phyloP scores from a whole-genome alignment of 2,113 vertebrate species.

The Zootoca vivipara region DNA sequence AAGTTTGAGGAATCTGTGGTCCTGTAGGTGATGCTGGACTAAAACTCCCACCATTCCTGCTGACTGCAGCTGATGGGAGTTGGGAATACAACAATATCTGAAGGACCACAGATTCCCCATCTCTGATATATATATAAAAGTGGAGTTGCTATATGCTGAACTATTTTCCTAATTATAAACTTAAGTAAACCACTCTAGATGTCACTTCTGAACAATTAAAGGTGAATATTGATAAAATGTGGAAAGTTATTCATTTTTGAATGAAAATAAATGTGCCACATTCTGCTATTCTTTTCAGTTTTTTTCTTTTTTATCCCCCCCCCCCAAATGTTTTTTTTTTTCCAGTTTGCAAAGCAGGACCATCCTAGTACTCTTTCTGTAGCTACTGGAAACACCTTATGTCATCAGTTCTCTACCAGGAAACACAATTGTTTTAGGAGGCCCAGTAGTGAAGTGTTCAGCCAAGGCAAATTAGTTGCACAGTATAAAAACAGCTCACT shows the following conservation, averaged over 20 bases:
- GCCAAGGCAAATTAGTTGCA: neutral
- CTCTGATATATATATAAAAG: neutral
- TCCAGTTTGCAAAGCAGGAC: neutral
- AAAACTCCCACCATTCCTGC: too few species aligned
- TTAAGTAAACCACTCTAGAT: neutral
- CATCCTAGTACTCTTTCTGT: neutral
- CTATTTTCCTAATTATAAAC: neutral
- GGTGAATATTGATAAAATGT: neutral
- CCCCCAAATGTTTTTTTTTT: neutral
- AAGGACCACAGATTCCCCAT: too few species aligned
- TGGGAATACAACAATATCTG: too few species aligned
- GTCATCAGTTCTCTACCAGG: neutral
- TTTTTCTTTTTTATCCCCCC: too few species aligned
- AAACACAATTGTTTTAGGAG: neutral
- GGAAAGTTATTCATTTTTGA: neutral
- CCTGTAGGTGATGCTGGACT: too few species aligned
- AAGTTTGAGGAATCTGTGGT: too few species aligned
- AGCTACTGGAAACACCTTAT: neutral
- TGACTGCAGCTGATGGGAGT: too few species aligned
- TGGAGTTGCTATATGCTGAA: neutral
- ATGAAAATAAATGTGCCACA: neutral
- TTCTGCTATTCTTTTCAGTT: neutral
- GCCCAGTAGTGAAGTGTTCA: neutral
- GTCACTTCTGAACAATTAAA: neutral
- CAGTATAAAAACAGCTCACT: neutral